Evolutionary conservation across 2,113 vertebrate genomes (phyloP).

Genomic region (Phoxinus phoxinus): DNA sequence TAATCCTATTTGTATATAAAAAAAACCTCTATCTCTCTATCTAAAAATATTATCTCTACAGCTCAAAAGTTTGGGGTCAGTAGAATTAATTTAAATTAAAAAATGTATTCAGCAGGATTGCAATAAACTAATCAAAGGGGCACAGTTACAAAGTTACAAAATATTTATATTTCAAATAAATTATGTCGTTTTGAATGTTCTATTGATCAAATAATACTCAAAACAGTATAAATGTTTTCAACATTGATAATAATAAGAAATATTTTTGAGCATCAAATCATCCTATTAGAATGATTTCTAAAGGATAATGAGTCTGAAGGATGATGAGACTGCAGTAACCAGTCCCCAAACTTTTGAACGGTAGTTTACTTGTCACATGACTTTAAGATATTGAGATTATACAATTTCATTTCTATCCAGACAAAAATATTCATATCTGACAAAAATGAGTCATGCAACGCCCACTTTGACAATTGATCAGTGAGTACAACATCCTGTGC

Average conservation of each 20-base stretch:
- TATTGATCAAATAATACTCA: neutral
- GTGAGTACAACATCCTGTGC: constrained; percentile 49
- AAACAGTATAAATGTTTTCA: neutral
- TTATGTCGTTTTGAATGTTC: neutral
- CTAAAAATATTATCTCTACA: neutral
- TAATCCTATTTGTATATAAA: neutral
- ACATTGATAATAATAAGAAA: neutral
- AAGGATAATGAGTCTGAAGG: neutral
- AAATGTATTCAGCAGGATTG: neutral
- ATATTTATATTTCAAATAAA: neutral
- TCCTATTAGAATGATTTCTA: neutral
- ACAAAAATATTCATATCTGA: constrained; percentile 35
- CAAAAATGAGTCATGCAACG: constrained; percentile 3
- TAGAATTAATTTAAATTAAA: neutral
- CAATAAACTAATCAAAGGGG: neutral
- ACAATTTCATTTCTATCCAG: neutral
- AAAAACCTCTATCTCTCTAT: neutral
- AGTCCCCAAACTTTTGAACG: neutral
- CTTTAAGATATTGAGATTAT: neutral
- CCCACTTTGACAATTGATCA: constrained; percentile 47
- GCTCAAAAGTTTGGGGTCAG: neutral
- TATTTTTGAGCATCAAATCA: neutral
- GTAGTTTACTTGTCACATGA: neutral
- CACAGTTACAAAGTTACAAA: neutral
- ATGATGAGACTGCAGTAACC: neutral